Evolutionary conservation across 2,888 invertebrate species (phyloP).

Genomic region (Koerneria pararmatus): DNA sequence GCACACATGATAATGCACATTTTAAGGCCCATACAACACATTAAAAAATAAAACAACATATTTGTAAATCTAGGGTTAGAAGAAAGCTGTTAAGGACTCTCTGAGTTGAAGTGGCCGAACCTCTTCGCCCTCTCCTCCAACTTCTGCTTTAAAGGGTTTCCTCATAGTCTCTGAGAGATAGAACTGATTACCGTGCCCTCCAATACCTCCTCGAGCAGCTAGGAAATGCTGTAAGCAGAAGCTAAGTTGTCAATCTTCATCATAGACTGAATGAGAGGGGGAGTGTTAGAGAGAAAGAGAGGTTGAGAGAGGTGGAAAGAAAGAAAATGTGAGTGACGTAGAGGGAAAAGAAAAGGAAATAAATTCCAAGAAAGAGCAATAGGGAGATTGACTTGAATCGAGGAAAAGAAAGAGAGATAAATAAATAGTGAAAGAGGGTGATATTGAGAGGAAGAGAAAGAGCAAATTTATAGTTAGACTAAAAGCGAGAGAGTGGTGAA

Average conservation of each 20-base stretch:
- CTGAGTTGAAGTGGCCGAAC: constrained; percentile 50
- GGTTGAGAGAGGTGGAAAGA: constrained; percentile 1
- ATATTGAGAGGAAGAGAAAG: background rate
- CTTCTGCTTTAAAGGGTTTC: constrained; percentile 79
- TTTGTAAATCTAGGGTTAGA: too few species aligned
- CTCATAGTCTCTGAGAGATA: constrained; percentile 77
- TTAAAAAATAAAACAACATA: too few species aligned
- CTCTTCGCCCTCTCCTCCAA: constrained; percentile 80
- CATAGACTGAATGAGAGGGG: background rate
- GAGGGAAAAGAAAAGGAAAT: constrained; percentile 11
- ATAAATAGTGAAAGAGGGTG: background rate
- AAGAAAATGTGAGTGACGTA: background rate
- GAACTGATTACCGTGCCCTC: constrained; percentile 89
- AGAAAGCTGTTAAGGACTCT: too few species aligned
- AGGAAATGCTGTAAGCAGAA: constrained; percentile 74
- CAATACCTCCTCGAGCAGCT: constrained; percentile 88
- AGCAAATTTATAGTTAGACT: background rate
- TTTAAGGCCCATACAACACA: too few species aligned
- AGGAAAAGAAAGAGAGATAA: too few species aligned
- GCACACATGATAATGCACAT: too few species aligned
- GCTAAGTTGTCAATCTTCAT: too few species aligned
- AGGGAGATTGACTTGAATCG: too few species aligned
- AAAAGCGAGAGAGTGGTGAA: background rate
- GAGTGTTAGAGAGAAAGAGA: too few species aligned
- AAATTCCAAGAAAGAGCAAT: too few species aligned